phyloP scores from a whole-genome alignment of 2,888 invertebrate genomes.

The Cephus rjabovi region DNA sequence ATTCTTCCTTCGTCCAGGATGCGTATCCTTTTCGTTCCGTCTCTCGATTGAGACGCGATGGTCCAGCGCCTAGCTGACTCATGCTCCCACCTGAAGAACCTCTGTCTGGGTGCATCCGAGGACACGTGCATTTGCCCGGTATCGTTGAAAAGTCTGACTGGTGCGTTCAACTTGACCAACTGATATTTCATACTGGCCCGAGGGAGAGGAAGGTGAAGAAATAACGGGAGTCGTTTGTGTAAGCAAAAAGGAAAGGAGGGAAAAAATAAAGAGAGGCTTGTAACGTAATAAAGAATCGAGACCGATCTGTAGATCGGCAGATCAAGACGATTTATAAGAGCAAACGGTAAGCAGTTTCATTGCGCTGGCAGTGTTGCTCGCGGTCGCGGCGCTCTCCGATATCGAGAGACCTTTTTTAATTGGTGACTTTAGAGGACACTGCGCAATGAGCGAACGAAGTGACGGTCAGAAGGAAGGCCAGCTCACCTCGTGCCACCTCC shows the following conservation, averaged over 20 bases:
- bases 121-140: neutral
- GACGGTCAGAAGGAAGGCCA: slow-evolving; percentile 31
- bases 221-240: neutral
- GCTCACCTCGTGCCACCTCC: slow-evolving; percentile 6
- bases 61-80: neutral
- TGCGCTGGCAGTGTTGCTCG: neutral
- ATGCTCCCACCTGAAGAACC: neutral
- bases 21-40: neutral
- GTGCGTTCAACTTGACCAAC: neutral
- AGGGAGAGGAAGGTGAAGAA: neutral
- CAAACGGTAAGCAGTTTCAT: neutral
- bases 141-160: neutral
- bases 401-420: slow-evolving; percentile 12
- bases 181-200: neutral
- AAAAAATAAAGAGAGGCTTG: neutral
- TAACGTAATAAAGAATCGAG: neutral
- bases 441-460: slow-evolving; percentile 22
- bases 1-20: neutral
- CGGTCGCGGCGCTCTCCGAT: slow-evolving; percentile 25
- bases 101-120: neutral
- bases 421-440: slow-evolving; percentile 36
- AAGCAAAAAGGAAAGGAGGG: neutral
- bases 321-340: neutral
- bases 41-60: neutral
- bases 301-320: neutral